Percentiles rank a stretch among this genome's conserved stretches.
Evolutionary conservation across 2,888 invertebrate genomes (phyloP).

Genomic region (Bombylius major): DNA sequence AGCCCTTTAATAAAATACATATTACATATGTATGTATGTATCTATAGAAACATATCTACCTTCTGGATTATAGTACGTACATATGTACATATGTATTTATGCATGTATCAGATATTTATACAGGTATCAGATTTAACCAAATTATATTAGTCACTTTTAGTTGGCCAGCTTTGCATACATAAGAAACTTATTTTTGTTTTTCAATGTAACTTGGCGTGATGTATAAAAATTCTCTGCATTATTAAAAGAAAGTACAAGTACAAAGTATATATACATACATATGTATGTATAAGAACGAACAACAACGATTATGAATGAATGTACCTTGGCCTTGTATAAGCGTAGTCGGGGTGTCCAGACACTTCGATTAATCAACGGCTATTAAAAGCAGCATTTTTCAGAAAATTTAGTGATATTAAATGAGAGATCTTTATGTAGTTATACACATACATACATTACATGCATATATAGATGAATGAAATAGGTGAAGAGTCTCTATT

Average conservation of each 20-base stretch:
- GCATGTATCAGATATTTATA: background rate
- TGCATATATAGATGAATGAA: too few relatives aligned
- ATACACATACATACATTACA: conserved; percentile 5
- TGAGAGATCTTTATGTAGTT: conserved; percentile 17
- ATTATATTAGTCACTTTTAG: too few relatives aligned
- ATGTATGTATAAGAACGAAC: too few relatives aligned
- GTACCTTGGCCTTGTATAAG: conserved; percentile 6
- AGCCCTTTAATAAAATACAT: background rate
- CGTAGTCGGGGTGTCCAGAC: conserved; percentile 19
- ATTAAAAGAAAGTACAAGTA: background rate
- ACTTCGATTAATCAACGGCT: conserved; percentile 35
- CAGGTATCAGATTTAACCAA: too few relatives aligned
- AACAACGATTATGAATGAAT: background rate
- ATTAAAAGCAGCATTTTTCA: conserved; percentile 30
- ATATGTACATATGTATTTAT: background rate
- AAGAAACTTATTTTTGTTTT: too few relatives aligned
- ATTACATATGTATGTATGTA: background rate
- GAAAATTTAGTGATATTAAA: conserved; percentile 32
- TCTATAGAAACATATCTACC: background rate
- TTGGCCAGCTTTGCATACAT: too few relatives aligned
- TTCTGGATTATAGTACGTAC: background rate
- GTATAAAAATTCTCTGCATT: too few relatives aligned
- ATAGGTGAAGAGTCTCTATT: too few relatives aligned
- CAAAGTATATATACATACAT: background rate
- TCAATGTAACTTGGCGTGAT: too few relatives aligned